A percentile compares a stretch with the other conserved stretches of the same genome.
Evolutionary conservation across 2,888 invertebrate genomes (phyloP).

Genomic region (Poecilobothrus nobilitatus): DNA sequence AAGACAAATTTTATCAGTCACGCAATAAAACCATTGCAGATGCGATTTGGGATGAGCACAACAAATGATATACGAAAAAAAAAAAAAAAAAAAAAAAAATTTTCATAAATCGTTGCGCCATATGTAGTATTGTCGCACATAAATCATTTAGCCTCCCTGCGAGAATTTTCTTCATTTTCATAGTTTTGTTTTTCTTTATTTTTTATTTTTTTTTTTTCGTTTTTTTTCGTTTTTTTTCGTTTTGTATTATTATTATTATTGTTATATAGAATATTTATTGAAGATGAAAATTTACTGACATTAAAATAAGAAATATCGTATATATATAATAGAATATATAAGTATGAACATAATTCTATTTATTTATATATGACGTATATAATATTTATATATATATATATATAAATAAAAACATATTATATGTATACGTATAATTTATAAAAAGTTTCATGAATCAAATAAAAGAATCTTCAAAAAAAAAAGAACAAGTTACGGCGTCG

Average conservation of each 20-base stretch:
- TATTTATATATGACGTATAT: not conserved
- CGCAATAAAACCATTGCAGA: slow-evolving; percentile 11
- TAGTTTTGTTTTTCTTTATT: not conserved
- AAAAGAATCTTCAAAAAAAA: too few relatives aligned
- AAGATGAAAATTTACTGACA: not conserved
- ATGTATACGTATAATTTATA: too few relatives aligned
- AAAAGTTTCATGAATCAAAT: too few relatives aligned
- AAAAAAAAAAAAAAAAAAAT: slow-evolving; percentile 5
- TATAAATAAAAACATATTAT: not conserved
- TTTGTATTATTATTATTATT: not conserved
- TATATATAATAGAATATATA: not conserved
- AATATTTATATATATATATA: not conserved
- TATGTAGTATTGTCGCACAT: slow-evolving; percentile 7
- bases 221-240: not conserved
- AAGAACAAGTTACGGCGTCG: too few relatives aligned
- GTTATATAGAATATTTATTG: slow-evolving; percentile 2
- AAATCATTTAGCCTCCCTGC: slow-evolving; percentile 9
- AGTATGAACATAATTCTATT: not conserved
- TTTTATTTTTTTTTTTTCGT: not conserved
- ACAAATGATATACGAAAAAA: slow-evolving; percentile 22
- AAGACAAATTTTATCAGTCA: slow-evolving; percentile 6
- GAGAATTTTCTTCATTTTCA: not conserved
- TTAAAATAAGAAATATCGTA: not conserved
- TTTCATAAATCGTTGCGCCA: slow-evolving; percentile 8
- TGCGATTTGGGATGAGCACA: slow-evolving; percentile 13